A percentile compares a stretch with the other conserved stretches of the same genome.
Evolutionary conservation across 92 coral and sea anemone species (phyloP).

Genomic region (Metridium senile): DNA sequence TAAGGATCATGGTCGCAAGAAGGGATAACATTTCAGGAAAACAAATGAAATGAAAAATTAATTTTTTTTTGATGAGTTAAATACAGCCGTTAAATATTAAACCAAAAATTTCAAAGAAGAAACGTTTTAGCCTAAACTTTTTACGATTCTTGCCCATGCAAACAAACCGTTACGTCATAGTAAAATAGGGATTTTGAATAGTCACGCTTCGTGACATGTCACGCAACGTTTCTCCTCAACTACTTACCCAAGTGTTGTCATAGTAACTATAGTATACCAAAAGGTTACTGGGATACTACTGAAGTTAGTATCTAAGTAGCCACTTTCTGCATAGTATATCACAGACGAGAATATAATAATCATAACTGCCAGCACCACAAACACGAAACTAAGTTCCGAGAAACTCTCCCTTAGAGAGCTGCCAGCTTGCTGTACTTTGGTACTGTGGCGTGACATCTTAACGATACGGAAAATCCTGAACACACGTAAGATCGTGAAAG

Average conservation of each 20-base stretch:
- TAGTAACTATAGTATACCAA: conserved; percentile 99
- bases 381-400: conserved; percentile 85
- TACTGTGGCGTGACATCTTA: conserved; percentile 91
- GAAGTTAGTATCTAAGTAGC: conserved; percentile 59
- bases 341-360: conserved; percentile 88
- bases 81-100: no score
- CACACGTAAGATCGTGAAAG: conserved; percentile 86
- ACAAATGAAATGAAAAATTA: no score
- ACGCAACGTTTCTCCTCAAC: no score
- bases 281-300: conserved; percentile 88
- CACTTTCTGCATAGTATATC: conserved; percentile 88
- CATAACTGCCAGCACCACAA: conserved; percentile 74
- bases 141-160: no score
- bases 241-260: conserved; percentile 99
- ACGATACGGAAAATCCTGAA: conserved; percentile 93
- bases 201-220: no score
- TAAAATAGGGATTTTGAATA: no score
- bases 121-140: no score
- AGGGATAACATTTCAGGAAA: no score
- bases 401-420: conserved; percentile 80
- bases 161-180: no score
- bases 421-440: conserved; percentile 88
- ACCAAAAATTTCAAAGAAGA: no score
- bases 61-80: no score
- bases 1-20: no score